A percentile compares a stretch with the other conserved stretches of the same genome.
These are phyloP conservation scores for Agrotis exclamationis DNA, from an alignment of 2,888 invertebrate species.

Conservation along the genomic window DNA sequence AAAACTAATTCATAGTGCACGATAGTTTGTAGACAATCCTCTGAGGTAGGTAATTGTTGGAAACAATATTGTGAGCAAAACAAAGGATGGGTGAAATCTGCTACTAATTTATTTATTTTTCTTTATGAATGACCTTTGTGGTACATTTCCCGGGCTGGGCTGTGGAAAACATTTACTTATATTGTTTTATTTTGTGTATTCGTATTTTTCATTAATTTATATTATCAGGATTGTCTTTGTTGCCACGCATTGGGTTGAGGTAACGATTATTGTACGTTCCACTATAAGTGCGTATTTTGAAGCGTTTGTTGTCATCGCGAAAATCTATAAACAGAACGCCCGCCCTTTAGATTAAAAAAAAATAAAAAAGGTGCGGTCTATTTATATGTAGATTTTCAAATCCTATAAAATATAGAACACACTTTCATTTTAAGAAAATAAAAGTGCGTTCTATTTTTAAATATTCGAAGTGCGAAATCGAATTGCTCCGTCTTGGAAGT, in stretches of 20 bases:
- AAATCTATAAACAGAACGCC: conserved; percentile 11
- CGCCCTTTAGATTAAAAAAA: conserved; percentile 12
- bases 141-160: neutral
- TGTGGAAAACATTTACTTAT: neutral
- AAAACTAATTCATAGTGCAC: conserved; percentile 9
- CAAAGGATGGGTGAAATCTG: conserved; percentile 9
- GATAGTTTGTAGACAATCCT: conserved; percentile 7
- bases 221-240: no score
- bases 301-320: neutral
- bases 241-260: no score
- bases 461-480: neutral
- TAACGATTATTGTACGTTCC: neutral
- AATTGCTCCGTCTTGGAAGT: conserved; percentile 17
- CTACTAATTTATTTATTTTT: neutral
- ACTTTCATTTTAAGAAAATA: conserved; percentile 17
- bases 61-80: conserved; percentile 28
- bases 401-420: conserved; percentile 8
- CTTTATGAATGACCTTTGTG: neutral
- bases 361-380: no score
- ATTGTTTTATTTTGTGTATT: neutral
- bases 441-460: no score
- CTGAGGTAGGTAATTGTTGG: conserved; percentile 7
- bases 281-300: neutral
- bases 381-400: no score
- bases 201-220: no score